These are phyloP conservation scores for Panulirus ornatus DNA, from an alignment of 1,140 invertebrate species.

Conservation along the genomic window DNA sequence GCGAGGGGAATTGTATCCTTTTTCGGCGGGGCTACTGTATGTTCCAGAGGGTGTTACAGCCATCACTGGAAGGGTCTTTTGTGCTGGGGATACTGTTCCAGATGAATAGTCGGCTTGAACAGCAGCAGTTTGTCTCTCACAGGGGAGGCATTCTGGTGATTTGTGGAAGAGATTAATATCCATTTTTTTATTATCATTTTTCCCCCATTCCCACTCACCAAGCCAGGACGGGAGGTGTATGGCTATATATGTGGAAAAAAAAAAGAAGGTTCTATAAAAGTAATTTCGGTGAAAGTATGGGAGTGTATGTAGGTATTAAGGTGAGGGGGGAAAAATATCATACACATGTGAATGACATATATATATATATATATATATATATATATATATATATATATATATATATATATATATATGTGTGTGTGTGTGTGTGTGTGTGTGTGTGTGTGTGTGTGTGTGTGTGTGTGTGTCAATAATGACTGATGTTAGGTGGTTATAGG, in stretches of 20 bases:
- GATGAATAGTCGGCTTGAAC: constrained; percentile 43
- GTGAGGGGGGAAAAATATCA: no score
- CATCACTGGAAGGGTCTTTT: constrained; percentile 57
- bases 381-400: constrained; percentile 49
- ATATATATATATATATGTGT: constrained; percentile 41
- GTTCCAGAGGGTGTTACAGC: constrained; percentile 61
- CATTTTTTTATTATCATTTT: no score
- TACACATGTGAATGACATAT: not conserved
- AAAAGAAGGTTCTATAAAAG: no score
- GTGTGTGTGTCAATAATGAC: constrained; percentile 15
- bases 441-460: constrained; percentile 35
- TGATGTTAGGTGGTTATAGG: no score
- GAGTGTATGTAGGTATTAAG: not conserved
- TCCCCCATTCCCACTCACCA: no score
- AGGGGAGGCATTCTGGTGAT: no score
- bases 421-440: not conserved
- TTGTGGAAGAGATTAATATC: no score
- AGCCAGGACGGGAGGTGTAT: no score
- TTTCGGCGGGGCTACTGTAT: constrained; percentile 56
- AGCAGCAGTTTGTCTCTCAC: not conserved
- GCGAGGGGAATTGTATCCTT: constrained; percentile 59
- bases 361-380: constrained; percentile 45
- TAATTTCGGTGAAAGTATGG: no score
- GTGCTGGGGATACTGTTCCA: constrained; percentile 50
- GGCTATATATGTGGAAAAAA: no score